Base-by-base conservation (phyloP, 1,140 invertebrate genomes). In the Aphelinus certus region DNA sequence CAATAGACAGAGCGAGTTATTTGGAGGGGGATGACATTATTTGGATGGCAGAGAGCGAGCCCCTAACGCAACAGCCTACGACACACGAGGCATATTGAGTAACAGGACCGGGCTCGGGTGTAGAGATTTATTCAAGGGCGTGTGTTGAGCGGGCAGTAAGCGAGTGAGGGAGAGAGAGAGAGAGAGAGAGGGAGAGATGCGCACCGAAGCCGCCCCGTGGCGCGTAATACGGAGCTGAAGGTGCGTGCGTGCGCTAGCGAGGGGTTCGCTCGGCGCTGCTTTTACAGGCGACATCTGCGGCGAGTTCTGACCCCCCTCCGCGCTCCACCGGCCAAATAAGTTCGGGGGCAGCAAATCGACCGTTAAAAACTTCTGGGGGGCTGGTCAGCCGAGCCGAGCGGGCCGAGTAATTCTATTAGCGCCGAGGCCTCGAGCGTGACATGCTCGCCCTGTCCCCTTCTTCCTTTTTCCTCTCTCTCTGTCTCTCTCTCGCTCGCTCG, bases 281-380 rank as follows among this genome's bases (percentile, higher is more conserved):
- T 84, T 85, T 86, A 86, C 83, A 77, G 80, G 76, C 81, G 83
- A 85, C 86, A 87, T 87, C 86, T 87, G 86, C 84, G 85, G 86
- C 80, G 83, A 86, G 85, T 85, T 85, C 82, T 84, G 84, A 85
- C 84, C 83, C 84, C 83, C 83, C 71, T 76, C 83, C 80, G 83
- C 79, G 66, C 60, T 67, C 61, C 72, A 77, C 47, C 51, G 4
- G 4, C 51, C 51, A 53, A 53, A 9, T 4, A 53, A 9, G 57
- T 26, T 7, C 7, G 42, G 5, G 7, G 26, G 48, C 9, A 82
- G 78, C 81, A 87, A 88, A 88, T 88, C 85, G 85, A 86, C 84
- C 86, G 85, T 88, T 86, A 86, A 88, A 87, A 88, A 86, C 78
- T 81, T 78, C 76, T 77, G 84, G n/a, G 51, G 43, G 43, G 75